These are phyloP conservation scores for Acropternis orthonyx DNA, from an alignment of 2,797 vertebrate genomes.

Conservation along the genomic window DNA sequence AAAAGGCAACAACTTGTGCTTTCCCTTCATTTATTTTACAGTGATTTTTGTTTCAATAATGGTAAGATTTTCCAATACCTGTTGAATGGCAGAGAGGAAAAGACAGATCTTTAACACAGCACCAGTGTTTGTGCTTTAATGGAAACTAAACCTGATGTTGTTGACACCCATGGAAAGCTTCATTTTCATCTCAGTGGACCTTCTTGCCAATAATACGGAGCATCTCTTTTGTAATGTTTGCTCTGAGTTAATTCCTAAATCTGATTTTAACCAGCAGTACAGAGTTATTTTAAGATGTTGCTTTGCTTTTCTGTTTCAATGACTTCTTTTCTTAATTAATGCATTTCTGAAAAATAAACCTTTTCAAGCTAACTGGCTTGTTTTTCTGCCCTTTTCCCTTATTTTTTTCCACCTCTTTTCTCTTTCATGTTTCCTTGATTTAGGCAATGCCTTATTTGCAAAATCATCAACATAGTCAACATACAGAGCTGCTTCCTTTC, in stretches of 20 bases:
- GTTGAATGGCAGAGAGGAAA: background rate
- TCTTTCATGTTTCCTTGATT: background rate
- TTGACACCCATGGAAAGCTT: background rate
- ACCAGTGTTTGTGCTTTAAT: background rate
- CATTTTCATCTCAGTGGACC: background rate
- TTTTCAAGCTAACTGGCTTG: background rate
- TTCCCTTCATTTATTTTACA: background rate
- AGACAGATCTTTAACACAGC: background rate
- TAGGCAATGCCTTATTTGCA: background rate
- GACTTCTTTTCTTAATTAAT: background rate
- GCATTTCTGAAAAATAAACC: background rate
- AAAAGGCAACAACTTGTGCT: background rate
- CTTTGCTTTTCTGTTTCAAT: background rate
- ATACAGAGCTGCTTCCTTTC: background rate
- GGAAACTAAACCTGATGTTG: background rate
- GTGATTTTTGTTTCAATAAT: background rate
- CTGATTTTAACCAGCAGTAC: background rate
- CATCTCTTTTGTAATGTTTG: background rate
- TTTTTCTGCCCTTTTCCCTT: background rate
- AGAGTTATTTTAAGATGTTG: background rate
- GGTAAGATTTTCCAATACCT: background rate
- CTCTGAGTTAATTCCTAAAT: background rate
- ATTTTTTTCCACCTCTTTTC: background rate
- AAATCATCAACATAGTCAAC: background rate
- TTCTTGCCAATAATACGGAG: background rate